Conservation (phyloP, 2,888 invertebrate species). For the Crossocerus cetratus region DNA sequence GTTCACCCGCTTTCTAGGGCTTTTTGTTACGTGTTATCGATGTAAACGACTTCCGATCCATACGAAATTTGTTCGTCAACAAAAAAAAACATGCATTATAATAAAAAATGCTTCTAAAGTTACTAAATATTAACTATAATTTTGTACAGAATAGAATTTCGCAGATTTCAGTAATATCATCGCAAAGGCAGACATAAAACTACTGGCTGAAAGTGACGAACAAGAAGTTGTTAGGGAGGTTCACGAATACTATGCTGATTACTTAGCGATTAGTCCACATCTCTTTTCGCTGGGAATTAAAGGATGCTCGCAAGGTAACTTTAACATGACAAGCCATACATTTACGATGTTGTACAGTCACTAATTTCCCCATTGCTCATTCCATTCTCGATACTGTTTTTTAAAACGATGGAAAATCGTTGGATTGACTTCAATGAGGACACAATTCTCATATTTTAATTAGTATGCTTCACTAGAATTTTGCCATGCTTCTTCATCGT, state of each 20-base stretch:
- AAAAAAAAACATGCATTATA: neutral
- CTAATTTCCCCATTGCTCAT: too few relatives aligned
- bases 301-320: slow-evolving; percentile 82
- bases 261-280: slow-evolving; percentile 94
- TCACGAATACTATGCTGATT: slow-evolving; percentile 98
- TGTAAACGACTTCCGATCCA: too few relatives aligned
- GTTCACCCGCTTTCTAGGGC: too few relatives aligned
- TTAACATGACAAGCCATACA: neutral
- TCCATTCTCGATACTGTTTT: too few relatives aligned
- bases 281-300: slow-evolving; percentile 90
- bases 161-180: slow-evolving; percentile 98
- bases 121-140: neutral
- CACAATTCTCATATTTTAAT: too few relatives aligned
- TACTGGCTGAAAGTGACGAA: slow-evolving; percentile 97
- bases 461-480: too few relatives aligned
- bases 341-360: too few relatives aligned
- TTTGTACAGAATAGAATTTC: neutral
- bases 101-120: neutral
- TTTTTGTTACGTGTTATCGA: too few relatives aligned
- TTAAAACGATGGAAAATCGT: too few relatives aligned
- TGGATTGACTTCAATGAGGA: too few relatives aligned
- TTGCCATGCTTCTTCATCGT: slow-evolving; percentile 14
- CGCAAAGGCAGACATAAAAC: slow-evolving; percentile 97
- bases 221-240: slow-evolving; percentile 98
- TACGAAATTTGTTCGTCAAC: too few relatives aligned